Evolutionary conservation across 2,797 vertebrate genomes (phyloP).

Genomic region (Aeoliscus strigatus): DNA sequence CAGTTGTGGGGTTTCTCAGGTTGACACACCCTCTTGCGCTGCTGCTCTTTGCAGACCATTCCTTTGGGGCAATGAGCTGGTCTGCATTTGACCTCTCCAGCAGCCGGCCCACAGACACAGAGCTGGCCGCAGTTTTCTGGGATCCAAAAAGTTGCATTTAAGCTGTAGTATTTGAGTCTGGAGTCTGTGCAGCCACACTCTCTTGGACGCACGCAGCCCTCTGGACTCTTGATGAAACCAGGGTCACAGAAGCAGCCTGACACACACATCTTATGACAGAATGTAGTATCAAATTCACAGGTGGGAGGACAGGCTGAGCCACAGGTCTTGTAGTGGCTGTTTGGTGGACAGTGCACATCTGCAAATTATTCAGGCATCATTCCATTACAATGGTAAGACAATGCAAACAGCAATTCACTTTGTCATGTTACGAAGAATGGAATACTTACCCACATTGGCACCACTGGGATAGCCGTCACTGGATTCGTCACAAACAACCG

Average conservation of each 20-base stretch:
- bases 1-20: conserved; percentile 24
- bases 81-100: conserved; percentile 8
- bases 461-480: background rate
- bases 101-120: conserved; percentile 15
- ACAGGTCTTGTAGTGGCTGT: conserved; percentile 47
- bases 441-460: conserved; percentile 9
- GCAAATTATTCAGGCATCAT: conserved; percentile 9
- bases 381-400: background rate
- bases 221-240: conserved; percentile 15
- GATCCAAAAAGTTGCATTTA: conserved; percentile 25
- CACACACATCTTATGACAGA: conserved; percentile 17
- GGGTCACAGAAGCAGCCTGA: conserved; percentile 44
- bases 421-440: background rate
- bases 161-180: conserved; percentile 29
- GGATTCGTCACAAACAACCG: conserved; percentile 22
- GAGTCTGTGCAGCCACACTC: conserved; percentile 41
- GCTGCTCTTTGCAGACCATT: conserved; percentile 21
- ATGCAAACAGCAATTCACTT: background rate
- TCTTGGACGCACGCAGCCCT: conserved; percentile 16
- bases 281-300: conserved; percentile 3
- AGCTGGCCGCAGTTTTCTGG: conserved; percentile 25
- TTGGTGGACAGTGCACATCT: conserved; percentile 32
- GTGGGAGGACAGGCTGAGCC: conserved; percentile 41
- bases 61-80: conserved; percentile 15
- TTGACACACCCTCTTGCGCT: conserved; percentile 12